Conservation (phyloP, 2,888 invertebrate species). For the Lepidonotus clava region DNA sequence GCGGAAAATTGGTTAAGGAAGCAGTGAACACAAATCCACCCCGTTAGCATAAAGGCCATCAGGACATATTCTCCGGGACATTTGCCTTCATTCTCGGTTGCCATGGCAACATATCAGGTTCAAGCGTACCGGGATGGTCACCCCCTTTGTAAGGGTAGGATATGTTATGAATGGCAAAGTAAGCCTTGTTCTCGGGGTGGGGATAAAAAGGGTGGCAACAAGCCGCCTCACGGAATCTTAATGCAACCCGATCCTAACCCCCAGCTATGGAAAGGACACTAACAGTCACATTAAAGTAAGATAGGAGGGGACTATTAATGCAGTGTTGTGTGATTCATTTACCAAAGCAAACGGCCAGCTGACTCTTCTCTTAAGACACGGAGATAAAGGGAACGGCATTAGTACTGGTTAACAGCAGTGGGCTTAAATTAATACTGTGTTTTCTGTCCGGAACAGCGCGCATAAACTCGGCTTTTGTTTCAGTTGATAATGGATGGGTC, state of each 20-base stretch:
- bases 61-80: not conserved
- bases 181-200: not conserved
- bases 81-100: constrained; percentile 11
- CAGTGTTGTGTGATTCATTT: no score
- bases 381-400: no score
- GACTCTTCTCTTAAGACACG: no score
- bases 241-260: not conserved
- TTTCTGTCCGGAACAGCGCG: no score
- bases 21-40: not conserved
- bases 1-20: constrained; percentile 10
- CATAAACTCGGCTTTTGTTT: no score
- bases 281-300: no score
- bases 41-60: not conserved
- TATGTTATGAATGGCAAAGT: constrained; percentile 23
- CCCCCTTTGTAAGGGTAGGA: not conserved
- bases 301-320: no score
- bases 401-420: no score
- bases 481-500: no score
- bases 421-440: no score
- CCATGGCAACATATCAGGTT: constrained; percentile 6
- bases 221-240: not conserved
- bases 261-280: no score
- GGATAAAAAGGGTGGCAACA: not conserved
- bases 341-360: no score
- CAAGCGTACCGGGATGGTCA: not conserved